phyloP scores from a whole-genome alignment of 1,140 invertebrate genomes.

The Ericerus pela region DNA sequence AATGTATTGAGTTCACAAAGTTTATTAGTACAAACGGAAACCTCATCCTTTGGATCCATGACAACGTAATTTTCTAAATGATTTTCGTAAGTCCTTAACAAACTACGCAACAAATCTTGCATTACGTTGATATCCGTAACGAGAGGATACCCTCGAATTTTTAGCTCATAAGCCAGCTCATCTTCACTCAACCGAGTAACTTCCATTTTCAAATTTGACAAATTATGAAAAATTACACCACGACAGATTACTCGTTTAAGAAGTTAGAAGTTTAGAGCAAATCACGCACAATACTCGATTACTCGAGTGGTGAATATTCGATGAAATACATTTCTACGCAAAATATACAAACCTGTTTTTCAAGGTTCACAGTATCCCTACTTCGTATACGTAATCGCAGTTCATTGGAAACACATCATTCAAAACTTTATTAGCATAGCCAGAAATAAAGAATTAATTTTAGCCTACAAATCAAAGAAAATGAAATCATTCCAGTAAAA shows the following conservation, averaged over 20 bases:
- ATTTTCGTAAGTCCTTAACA: conserved; percentile 8
- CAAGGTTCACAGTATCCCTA: not conserved
- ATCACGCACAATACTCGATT: no score
- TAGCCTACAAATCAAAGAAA: no score
- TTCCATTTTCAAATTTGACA: conserved; percentile 16
- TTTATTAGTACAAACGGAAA: conserved; percentile 9
- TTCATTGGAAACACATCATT: no score
- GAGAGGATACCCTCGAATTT: conserved; percentile 1
- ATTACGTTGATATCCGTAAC: conserved; percentile 8
- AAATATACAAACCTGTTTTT: conserved; percentile 7
- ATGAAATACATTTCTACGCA: no score
- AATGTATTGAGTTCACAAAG: conserved; percentile 7
- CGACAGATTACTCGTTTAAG: no score
- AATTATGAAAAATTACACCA: no score
- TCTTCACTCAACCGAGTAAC: conserved; percentile 14
- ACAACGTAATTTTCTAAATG: not conserved
- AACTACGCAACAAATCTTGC: conserved; percentile 11
- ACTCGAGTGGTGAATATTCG: no score
- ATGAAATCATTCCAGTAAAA: no score
- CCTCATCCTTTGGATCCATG: conserved; percentile 4
- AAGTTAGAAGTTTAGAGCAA: no score
- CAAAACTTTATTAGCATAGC: no score
- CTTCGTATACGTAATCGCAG: no score
- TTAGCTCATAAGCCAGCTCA: conserved; percentile 15
- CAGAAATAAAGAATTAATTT: no score